Evolutionary conservation across 37 sponge, comb jelly and placozoan species (phyloP), one percentile per base, ranked within the genome.

Genomic region (Chondrilla cf. caribensis): DNA sequence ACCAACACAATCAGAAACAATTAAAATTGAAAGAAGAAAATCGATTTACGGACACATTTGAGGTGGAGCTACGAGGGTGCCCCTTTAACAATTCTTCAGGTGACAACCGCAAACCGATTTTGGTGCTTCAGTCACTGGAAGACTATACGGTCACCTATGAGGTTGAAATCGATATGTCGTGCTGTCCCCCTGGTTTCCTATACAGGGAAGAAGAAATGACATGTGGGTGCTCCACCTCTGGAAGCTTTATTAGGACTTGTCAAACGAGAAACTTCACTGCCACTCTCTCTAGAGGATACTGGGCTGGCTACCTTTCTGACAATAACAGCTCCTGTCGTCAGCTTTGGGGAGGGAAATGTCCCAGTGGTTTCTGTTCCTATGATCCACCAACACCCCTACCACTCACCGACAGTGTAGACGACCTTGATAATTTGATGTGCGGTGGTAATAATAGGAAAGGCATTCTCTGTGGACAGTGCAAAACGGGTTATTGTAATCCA

Each of bases 401-500:
- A 47, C 9, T 14, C 6, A 47, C 51, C 11, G 51, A 47, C 51
- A 47, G 11, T 47, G 51, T 14, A 11, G 11, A 6, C 6, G 51
- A 47, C 51, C 51, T 47, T 11, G 11, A 47, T 47, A 47, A 47
- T 47, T 47, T 47, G 11, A 47, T 47, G 51, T 47, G 51, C 11
- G 51, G 11, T 47, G 11, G 11, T 6, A 47, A 47, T 47, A 47
- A 47, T 11, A 47, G 51, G 11, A 6, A 47, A 47, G 76, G 76
- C 9, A 38, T 73, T 37, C 41, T 73, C 24, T 73, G 76, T 73
- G 76, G 76, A 3, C 42, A 73, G 18, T 73, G 76, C 40, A 39
- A 40, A 73, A 19, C 76, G 24, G 76, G 25, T 2, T 73, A 39
- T 73, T 31, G 41, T 6, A 39, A n/a, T 37, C 44, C 44, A 22